These are phyloP conservation scores for Drosophila tropicalis DNA, from an alignment of 1,140 invertebrate species.

Conservation along the genomic window DNA sequence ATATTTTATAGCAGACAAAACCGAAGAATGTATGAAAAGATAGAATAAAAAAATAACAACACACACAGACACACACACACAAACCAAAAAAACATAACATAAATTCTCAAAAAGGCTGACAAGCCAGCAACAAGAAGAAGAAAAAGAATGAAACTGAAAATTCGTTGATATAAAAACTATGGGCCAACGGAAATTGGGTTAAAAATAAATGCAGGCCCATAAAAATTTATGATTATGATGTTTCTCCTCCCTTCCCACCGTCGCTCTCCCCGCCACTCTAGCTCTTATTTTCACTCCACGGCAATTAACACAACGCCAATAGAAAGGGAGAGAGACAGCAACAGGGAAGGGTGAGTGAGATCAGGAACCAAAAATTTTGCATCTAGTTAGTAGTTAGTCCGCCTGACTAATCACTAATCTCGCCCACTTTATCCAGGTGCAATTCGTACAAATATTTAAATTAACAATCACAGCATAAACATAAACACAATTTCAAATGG, in stretches of 20 bases:
- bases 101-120: constrained; percentile 74
- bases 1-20: constrained; percentile 74
- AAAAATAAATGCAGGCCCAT: constrained; percentile 76
- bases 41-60: constrained; percentile 7
- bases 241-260: constrained; percentile 23
- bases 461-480: constrained; percentile 51
- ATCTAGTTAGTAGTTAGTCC: constrained; percentile 19
- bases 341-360: background rate
- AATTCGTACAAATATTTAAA: constrained; percentile 64
- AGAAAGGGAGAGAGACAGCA: background rate
- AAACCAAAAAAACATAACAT: constrained; percentile 66
- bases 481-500: constrained; percentile 56
- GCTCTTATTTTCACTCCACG: background rate
- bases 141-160: constrained; percentile 40
- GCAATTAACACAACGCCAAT: constrained; percentile 43
- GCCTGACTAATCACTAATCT: constrained; percentile 39
- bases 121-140: constrained; percentile 58
- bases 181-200: constrained; percentile 66
- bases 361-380: background rate
- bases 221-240: constrained; percentile 72
- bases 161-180: constrained; percentile 77
- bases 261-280: background rate
- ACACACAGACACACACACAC: background rate
- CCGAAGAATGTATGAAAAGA: constrained; percentile 73
- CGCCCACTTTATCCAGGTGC: constrained; percentile 22